Conservation (phyloP, 2,113 vertebrate genomes). For the Oncorhynchus mykiss region DNA sequence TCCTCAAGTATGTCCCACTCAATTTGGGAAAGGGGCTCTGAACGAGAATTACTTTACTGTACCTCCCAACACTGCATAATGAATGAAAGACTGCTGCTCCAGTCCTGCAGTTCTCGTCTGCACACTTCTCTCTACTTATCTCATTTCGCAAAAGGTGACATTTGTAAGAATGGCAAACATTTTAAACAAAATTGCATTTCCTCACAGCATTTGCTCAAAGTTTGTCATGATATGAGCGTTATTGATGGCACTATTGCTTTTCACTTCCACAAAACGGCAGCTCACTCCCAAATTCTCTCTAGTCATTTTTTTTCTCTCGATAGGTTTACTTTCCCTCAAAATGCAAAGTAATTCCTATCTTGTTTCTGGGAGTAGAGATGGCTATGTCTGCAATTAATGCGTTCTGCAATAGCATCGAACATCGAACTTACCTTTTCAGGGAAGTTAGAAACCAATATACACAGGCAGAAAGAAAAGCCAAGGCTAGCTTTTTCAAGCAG, state of each 20-base stretch:
- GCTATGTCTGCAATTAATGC: neutral
- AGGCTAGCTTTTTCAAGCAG: too few relatives aligned
- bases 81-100: conserved; percentile 14
- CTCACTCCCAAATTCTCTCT: neutral
- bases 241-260: neutral
- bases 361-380: neutral
- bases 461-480: too few relatives aligned
- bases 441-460: too few relatives aligned
- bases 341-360: neutral
- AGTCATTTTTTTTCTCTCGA: neutral
- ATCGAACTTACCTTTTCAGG: too few relatives aligned
- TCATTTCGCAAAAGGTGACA: too few relatives aligned
- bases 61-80: conserved; percentile 30
- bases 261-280: neutral
- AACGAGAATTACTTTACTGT: conserved; percentile 6
- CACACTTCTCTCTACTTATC: too few relatives aligned
- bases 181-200: too few relatives aligned
- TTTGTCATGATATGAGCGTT: too few relatives aligned
- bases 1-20: conserved; percentile 6
- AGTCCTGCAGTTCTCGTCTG: too few relatives aligned
- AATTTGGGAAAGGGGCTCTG: conserved; percentile 17
- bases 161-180: too few relatives aligned
- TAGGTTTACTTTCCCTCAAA: neutral
- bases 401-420: too few relatives aligned
- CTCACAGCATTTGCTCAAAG: too few relatives aligned